Evolutionary conservation across 2,888 invertebrate species (phyloP), one percentile per base, ranked within the genome.

Genomic region (Scaptomyza parva): DNA sequence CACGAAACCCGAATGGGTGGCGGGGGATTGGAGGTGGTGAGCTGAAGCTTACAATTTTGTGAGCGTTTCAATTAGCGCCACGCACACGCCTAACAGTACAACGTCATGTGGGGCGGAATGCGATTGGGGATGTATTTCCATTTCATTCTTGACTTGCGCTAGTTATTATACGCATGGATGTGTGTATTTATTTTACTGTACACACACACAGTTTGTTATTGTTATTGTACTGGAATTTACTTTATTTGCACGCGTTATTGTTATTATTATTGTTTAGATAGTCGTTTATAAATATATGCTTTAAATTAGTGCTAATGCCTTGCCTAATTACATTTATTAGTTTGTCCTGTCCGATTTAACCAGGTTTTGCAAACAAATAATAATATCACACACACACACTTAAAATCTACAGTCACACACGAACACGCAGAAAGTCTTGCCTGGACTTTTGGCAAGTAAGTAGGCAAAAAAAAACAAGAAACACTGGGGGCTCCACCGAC

Each of bases 141-240:
- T 77, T 88, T 86, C 86, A 84, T 88, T 84, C 88, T 87, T 78
- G 64, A 82, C 76, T 82, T 78, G 87, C 60, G 78, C 73, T 81
- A 81, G 33, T 35, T 69, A 61, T 80, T 66, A 65, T 43, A 53
- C 63, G 57, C 48, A 57, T 64, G 39, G 35, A 51, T 45, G 33
- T 37, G 40, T 40, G 22, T 37, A 43, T 70, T 69, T 45, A 30
- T 47, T 47, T 18, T 47, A 30, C 17, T 47, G 30, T 9, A 30
- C 47, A 73, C 51, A 59, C 60, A 59, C 69, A 70, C 70, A 33
- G 28, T 54, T 59, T 53, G 50, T 75, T 63, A 45, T 76, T 76
- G 64, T 75, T 72, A 41, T 54, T 76, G 66, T 67, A 63, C 66
- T 68, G 76, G 72, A 75, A 88, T 71, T 84, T 74, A 69, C 70